Percentiles rank a stretch among this genome's conserved stretches.
phyloP scores from a whole-genome alignment of 30 jellyfish, hydroid and myxozoan genomes.

The Pelagia noctiluca region DNA sequence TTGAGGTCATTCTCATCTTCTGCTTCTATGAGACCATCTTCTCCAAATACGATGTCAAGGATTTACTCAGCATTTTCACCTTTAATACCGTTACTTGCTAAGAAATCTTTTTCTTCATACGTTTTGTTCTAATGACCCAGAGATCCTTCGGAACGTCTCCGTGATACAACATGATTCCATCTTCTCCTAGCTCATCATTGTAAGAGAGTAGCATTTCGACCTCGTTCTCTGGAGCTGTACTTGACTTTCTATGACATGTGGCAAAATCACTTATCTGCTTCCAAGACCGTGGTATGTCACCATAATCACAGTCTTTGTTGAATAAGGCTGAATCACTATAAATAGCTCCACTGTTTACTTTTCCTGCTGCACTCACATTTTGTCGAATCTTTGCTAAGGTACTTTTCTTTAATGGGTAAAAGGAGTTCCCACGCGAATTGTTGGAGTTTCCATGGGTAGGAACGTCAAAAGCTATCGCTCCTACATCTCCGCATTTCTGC shows the following conservation, averaged over 20 bases:
- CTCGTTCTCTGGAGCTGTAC: neutral
- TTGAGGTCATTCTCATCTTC: too few relatives aligned
- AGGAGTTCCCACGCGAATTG: too few relatives aligned
- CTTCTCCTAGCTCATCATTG: slow-evolving; percentile 8
- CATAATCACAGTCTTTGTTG: neutral
- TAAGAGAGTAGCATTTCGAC: neutral
- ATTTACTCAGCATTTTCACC: too few relatives aligned
- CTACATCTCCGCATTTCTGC: slow-evolving; percentile 9
- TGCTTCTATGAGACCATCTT: too few relatives aligned
- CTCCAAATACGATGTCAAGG: too few relatives aligned
- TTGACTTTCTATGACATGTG: neutral
- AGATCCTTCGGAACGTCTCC: too few relatives aligned
- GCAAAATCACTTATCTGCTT: neutral
- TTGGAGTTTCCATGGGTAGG: slow-evolving; percentile 25
- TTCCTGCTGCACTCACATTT: neutral
- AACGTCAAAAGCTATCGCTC: neutral
- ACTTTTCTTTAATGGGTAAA: neutral
- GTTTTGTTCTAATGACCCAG: too few relatives aligned
- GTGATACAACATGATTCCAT: too few relatives aligned
- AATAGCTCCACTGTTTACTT: too few relatives aligned
- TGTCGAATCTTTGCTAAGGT: neutral
- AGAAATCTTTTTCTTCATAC: too few relatives aligned
- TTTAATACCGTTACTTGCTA: too few relatives aligned
- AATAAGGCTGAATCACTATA: neutral
- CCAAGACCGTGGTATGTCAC: slow-evolving; percentile 20